A percentile compares a stretch with the other conserved stretches of the same genome.
Conservation (phyloP, 1,140 invertebrate genomes). For the Pseudachorutes palmiensis region DNA sequence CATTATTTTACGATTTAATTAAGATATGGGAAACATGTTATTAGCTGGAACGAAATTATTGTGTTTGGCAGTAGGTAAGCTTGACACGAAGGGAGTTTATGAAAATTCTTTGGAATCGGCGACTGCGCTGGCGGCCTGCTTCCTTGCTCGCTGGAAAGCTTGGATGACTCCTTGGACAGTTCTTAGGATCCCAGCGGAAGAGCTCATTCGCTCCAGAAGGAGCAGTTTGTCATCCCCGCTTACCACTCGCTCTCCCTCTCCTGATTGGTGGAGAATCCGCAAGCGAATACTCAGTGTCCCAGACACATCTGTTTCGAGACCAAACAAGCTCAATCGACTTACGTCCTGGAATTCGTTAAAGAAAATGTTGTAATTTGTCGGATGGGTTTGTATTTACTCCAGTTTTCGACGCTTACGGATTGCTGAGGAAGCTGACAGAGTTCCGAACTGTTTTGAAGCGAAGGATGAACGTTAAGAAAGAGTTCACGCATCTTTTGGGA, state of each 20-base stretch:
- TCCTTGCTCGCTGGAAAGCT: conserved; percentile 27
- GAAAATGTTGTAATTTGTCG: not conserved
- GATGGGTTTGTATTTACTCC: too few relatives aligned
- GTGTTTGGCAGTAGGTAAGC: not conserved
- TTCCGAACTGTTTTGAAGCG: not conserved
- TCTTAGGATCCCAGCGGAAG: conserved; percentile 16
- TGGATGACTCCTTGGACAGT: conserved; percentile 34
- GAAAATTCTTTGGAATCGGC: not conserved
- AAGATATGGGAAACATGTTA: too few relatives aligned
- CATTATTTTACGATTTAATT: too few relatives aligned
- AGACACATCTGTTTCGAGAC: not conserved
- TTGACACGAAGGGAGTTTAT: not conserved
- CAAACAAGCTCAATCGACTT: not conserved
- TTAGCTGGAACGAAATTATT: not conserved
- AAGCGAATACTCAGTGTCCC: not conserved
- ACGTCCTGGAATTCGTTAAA: not conserved
- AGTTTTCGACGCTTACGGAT: too few relatives aligned
- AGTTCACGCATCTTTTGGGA: not conserved
- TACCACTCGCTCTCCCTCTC: not conserved
- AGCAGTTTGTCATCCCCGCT: not conserved
- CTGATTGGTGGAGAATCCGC: conserved; percentile 1
- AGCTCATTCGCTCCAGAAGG: not conserved
- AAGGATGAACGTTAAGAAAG: not conserved
- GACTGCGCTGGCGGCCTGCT: conserved; percentile 16
- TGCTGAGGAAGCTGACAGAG: not conserved